A percentile compares a stretch with the other conserved stretches of the same genome.
phyloP scores from a whole-genome alignment of 92 coral and sea anemone species.

The Anthopleura xanthogrammica region DNA sequence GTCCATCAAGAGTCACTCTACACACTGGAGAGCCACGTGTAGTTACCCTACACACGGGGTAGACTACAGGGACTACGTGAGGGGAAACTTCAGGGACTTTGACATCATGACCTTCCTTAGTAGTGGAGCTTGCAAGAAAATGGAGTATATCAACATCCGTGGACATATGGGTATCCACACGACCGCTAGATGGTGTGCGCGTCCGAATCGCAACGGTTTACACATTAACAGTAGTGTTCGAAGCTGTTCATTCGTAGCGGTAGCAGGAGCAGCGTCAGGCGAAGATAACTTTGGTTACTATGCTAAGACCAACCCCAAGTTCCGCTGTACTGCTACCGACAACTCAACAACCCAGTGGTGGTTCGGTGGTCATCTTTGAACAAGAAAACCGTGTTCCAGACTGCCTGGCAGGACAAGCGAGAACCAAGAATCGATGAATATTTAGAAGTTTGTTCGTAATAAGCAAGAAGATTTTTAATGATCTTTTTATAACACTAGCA shows the following conservation, averaged over 20 bases:
- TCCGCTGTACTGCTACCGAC: constrained; percentile 69
- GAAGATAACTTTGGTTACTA: constrained; percentile 77
- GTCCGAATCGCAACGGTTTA: constrained; percentile 4
- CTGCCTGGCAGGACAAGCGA: not conserved
- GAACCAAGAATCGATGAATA: no score
- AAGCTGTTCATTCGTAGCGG: constrained; percentile 52
- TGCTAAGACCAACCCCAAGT: constrained; percentile 38
- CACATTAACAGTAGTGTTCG: constrained; percentile 39
- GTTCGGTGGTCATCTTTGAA: constrained; percentile 66
- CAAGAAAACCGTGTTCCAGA: not conserved
- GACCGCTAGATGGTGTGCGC: constrained; percentile 57
- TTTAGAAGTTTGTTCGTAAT: no score
- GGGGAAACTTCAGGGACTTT: constrained; percentile 55
- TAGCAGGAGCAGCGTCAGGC: constrained; percentile 32
- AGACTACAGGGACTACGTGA: constrained; percentile 64
- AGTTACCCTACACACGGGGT: constrained; percentile 64
- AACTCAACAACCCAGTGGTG: constrained; percentile 39
- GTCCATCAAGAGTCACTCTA: constrained; percentile 51
- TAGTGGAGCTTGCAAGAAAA: constrained; percentile 39
- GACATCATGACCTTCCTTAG: constrained; percentile 43
- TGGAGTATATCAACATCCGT: constrained; percentile 64
- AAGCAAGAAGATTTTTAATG: no score
- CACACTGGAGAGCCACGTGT: constrained; percentile 70
- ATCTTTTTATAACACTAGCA: no score
- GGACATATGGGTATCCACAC: constrained; percentile 44